Conservation (phyloP, 2,888 invertebrate species). For the Leptopilina drosophilae region DNA sequence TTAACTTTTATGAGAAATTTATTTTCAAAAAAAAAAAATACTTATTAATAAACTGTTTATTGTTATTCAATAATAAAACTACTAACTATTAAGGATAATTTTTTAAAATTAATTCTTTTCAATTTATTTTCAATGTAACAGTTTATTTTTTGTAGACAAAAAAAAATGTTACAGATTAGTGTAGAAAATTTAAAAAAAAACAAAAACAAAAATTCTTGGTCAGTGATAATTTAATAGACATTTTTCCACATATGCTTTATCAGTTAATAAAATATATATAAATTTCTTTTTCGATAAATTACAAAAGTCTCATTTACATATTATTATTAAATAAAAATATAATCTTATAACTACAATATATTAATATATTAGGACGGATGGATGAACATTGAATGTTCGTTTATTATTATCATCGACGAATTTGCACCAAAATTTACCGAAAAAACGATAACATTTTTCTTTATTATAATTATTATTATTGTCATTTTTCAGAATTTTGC, state of each 20-base stretch:
- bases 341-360: background rate
- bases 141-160: slow-evolving; percentile 6
- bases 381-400: slow-evolving; percentile 15
- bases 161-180: slow-evolving; percentile 25
- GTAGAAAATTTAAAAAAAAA: background rate
- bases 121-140: slow-evolving; percentile 3
- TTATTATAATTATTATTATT: background rate
- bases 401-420: slow-evolving; percentile 31
- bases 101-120: too few species aligned
- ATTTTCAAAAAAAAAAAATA: too few species aligned
- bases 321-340: slow-evolving; percentile 32
- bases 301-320: slow-evolving; percentile 39
- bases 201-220: too few species aligned
- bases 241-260: slow-evolving; percentile 17
- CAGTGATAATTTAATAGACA: slow-evolving; percentile 21
- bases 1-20: too few species aligned
- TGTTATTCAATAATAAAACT: too few species aligned
- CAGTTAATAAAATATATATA: too few species aligned
- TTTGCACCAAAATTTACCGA: slow-evolving; percentile 17
- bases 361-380: slow-evolving; percentile 40
- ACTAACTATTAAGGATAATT: too few species aligned
- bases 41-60: too few species aligned
- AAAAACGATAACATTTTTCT: slow-evolving; percentile 1
- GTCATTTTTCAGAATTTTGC: background rate
- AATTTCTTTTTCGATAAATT: background rate